Conservation (phyloP, 2,113 vertebrate species). For the Saccopteryx bilineata region DNA sequence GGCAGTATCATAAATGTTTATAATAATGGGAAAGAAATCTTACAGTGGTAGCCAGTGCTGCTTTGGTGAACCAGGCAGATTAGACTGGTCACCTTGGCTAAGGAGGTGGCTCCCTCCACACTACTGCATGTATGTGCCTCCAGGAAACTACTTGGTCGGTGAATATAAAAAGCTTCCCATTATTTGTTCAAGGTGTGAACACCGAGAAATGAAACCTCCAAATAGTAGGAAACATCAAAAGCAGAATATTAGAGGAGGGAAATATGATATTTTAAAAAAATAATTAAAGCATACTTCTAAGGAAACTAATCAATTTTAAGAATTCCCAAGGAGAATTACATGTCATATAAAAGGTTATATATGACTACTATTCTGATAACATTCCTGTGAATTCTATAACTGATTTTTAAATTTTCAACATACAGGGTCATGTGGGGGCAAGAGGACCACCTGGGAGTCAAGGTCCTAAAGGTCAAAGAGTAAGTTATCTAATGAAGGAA, state of each 20-base stretch:
- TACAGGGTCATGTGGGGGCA: conserved; percentile 92
- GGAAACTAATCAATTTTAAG: background rate
- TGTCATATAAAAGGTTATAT: background rate
- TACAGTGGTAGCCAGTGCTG: background rate
- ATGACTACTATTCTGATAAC: background rate
- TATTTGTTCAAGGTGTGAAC: background rate
- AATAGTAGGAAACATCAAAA: conserved; percentile 18
- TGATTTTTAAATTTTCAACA: conserved; percentile 63
- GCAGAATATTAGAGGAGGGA: background rate
- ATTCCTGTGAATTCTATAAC: background rate
- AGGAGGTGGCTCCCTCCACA: background rate
- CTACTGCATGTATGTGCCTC: background rate
- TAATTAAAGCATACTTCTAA: conserved; percentile 41
- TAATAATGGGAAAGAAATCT: background rate
- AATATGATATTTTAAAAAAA: background rate
- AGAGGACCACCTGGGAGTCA: conserved; percentile 91
- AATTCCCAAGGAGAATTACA: background rate
- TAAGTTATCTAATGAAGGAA: conserved; percentile 86
- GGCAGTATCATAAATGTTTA: background rate
- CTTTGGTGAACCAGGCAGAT: background rate
- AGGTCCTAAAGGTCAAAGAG: conserved; percentile 94
- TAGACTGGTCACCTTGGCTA: background rate
- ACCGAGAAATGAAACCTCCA: background rate
- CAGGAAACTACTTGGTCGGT: background rate
- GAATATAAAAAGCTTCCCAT: background rate